Conservation (phyloP, 2,113 vertebrate genomes). For the Pycnonotus jocosus region DNA sequence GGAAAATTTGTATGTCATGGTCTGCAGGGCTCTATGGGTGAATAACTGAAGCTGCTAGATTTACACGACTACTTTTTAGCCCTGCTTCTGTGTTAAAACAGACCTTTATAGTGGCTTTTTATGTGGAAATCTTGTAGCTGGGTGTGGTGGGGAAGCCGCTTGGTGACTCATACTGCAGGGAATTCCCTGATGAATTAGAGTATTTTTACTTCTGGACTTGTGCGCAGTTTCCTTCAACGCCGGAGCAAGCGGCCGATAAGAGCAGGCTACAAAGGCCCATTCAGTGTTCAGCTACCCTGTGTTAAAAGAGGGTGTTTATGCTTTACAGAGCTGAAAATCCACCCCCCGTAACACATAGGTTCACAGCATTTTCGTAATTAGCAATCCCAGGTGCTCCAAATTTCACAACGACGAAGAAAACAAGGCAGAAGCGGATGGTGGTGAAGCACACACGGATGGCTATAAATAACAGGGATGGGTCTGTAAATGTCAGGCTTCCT, state of each 20-base stretch:
- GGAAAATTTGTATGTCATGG: background rate
- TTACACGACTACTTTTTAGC: background rate
- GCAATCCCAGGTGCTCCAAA: background rate
- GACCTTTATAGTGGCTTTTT: constrained; percentile 38
- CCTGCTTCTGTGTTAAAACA: constrained; percentile 17
- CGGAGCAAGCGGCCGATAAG: constrained; percentile 64
- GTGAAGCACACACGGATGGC: background rate
- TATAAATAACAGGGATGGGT: background rate
- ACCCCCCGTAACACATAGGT: background rate
- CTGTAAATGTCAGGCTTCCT: constrained; percentile 32
- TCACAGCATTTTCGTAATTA: background rate
- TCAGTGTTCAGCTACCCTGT: background rate
- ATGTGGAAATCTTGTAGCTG: constrained; percentile 59
- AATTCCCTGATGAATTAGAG: constrained; percentile 91
- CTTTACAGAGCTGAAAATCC: constrained; percentile 2
- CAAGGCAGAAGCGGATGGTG: background rate
- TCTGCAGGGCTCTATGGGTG: background rate
- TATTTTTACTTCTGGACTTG: constrained; percentile 85
- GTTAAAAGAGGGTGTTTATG: background rate
- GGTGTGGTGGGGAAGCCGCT: constrained; percentile 86
- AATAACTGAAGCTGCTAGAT: background rate
- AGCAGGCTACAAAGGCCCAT: constrained; percentile 56
- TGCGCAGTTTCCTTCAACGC: constrained; percentile 75
- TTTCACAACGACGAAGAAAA: accelerated
- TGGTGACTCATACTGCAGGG: constrained; percentile 87